A percentile compares a stretch with the other conserved stretches of the same genome.
These are phyloP conservation scores for Teleopsis dalmanni DNA, from an alignment of 1,140 invertebrate genomes.

Conservation along the genomic window DNA sequence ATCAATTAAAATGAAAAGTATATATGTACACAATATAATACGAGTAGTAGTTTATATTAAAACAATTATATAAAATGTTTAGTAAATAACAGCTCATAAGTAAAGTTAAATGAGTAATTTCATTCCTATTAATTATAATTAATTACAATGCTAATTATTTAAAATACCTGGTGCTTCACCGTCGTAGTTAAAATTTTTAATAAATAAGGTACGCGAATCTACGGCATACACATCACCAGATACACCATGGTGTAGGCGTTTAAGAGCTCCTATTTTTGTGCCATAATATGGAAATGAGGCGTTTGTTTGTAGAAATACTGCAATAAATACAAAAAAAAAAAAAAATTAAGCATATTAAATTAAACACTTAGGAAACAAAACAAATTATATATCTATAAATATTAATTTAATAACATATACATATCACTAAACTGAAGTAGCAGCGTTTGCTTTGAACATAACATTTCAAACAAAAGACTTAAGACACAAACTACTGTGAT, in stretches of 20 bases:
- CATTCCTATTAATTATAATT: no score
- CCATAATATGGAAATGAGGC: constrained; percentile 59
- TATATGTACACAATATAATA: background rate
- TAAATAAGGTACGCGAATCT: constrained; percentile 75
- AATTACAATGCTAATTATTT: no score
- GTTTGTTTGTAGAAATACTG: constrained; percentile 17
- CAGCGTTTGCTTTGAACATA: background rate
- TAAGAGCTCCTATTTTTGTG: constrained; percentile 68
- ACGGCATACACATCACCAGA: constrained; percentile 80
- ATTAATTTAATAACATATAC: background rate
- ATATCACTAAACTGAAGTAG: background rate
- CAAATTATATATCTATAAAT: background rate
- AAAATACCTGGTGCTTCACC: constrained; percentile 75
- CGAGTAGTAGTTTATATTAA: background rate
- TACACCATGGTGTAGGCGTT: constrained; percentile 71
- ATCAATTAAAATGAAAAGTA: background rate
- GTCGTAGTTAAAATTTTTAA: constrained; percentile 82
- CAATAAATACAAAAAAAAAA: constrained; percentile 11
- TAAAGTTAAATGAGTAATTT: no score
- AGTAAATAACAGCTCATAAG: background rate
- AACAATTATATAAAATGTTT: background rate
- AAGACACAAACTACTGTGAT: constrained; percentile 37
- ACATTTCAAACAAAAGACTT: constrained; percentile 34
- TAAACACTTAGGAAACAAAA: background rate
- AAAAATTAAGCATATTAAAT: constrained; percentile 1